Conservation (phyloP, 2,888 invertebrate species). For the Geophilus truncorum region DNA sequence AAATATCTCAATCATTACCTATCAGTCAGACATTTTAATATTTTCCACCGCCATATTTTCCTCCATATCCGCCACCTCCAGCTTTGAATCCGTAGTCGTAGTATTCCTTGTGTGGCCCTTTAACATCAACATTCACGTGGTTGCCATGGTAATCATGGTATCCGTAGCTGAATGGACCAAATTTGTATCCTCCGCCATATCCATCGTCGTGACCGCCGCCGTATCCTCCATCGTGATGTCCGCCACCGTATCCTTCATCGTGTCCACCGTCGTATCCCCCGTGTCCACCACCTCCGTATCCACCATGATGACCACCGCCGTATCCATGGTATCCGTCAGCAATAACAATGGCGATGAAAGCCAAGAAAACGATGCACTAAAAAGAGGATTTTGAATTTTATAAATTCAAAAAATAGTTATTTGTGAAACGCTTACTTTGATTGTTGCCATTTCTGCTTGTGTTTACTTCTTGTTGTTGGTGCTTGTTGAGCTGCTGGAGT, state of each 20-base stretch:
- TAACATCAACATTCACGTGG: constrained; percentile 28
- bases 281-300: background rate
- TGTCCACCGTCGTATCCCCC: background rate
- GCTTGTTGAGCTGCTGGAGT: background rate
- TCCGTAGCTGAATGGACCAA: constrained; percentile 20
- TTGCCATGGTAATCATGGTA: background rate
- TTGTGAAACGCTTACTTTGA: background rate
- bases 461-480: background rate
- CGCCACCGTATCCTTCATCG: background rate
- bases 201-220: background rate
- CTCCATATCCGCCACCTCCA: constrained; percentile 3
- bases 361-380: background rate
- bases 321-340: background rate
- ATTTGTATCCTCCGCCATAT: constrained; percentile 7
- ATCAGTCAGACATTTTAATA: background rate
- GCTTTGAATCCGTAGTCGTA: background rate
- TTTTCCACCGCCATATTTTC: background rate
- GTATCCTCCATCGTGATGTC: background rate
- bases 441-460: background rate
- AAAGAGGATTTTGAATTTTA: background rate
- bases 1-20: background rate
- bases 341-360: background rate
- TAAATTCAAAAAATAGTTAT: background rate
- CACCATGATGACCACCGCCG: background rate
- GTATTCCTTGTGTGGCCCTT: constrained; percentile 2